Base-by-base conservation (phyloP, 2,113 vertebrate genomes). In the Stigmatopora nigra region DNA sequence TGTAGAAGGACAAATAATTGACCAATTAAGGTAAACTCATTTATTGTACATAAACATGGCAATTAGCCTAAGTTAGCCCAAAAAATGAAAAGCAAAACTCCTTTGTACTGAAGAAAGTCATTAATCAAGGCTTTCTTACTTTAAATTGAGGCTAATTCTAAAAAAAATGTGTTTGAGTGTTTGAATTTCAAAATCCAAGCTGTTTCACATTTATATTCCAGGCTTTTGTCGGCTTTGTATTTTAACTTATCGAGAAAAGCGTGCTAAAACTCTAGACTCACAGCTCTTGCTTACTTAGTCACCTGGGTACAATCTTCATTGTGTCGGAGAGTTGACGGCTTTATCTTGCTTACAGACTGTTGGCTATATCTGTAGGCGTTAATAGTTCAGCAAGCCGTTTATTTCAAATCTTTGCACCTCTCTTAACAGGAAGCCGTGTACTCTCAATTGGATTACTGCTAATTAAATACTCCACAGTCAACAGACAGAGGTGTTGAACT, bases 371-470 rank as follows among this genome's bases (percentile, higher is more conserved):
- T 83, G 63, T 82, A 71, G 70, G 62, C 71, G 73, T 84, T 77
- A 76, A 78, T 63, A 36, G 79, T 69, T 71, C 78, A 72, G 66
- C 83, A 78, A 86, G 79, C 77, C 80, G 69, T 87, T 88, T 82
- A 82, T 87, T 86, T 85, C 61, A 25, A 80, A 79, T 78, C 71
- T 80, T 85, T 77, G 73, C 78, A 77, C 81, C 77, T 86, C 72
- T 70, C 60, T 67, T 84, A 69, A 84, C 83, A 88, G 86, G 88
- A 90, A 85, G 79, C 77, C 46, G 20, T 69, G 72, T 65, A 62
- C 71, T 14, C 62, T 81, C 80, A 84, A 85, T 88, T 89, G 81
- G 82, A 84, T 89, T 87, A 85, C 77, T 51, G 86, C 84, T 87
- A 83, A 87, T 88, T 84, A 85, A 86, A 88, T 86, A 78, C 59